Evolutionary conservation across 2,888 invertebrate genomes (phyloP), one percentile per base, ranked within the genome.

Genomic region (Strigamia crassipes): DNA sequence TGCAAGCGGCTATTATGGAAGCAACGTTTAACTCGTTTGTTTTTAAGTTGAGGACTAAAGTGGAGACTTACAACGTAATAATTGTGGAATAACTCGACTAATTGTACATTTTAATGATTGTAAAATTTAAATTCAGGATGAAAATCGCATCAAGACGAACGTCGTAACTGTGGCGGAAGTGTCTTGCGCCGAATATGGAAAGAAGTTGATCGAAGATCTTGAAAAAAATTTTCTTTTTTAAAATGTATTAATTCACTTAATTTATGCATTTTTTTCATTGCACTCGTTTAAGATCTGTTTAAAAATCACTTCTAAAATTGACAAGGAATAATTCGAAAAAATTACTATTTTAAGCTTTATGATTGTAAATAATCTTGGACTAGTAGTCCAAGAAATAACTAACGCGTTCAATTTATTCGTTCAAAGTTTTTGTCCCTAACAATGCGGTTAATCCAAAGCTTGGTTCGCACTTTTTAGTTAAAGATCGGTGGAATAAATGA

Each of bases 41-140:
- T 41, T 94, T 97, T 87, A 95, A 94, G 87, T 90, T 97, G 85
- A 90, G 97, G 82, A 93, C 94, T 42, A 96, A 96, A 89, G 91
- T 94, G 89, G 99, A 99, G 89, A 93, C 92, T 13, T 99, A 93
- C 87, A 97, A 96, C 87, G 97, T 96, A 89, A 91, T 38, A 27
- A 27, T 27, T 27, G 27, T 27, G 27, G 3, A 27, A 27, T 27
- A 38, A 38, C 0, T 38, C 38, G 38, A 34, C 4, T 27, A 2
- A 2, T 27, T 27, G 27, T 27, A 27, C 1, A 27, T 27, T 27
- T n/a, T n/a, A n/a, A n/a, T n/a, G n/a, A n/a, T n/a, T n/a, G n/a
- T n/a, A n/a, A n/a, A n/a, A 83, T 84, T 85, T 83, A 83, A 85
- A 90, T 90, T 31, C 88, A 95, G 94, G 95, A 96, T 88, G 95